phyloP scores from a whole-genome alignment of 2,113 vertebrate species.

The Syngnathoides biaculeatus region DNA sequence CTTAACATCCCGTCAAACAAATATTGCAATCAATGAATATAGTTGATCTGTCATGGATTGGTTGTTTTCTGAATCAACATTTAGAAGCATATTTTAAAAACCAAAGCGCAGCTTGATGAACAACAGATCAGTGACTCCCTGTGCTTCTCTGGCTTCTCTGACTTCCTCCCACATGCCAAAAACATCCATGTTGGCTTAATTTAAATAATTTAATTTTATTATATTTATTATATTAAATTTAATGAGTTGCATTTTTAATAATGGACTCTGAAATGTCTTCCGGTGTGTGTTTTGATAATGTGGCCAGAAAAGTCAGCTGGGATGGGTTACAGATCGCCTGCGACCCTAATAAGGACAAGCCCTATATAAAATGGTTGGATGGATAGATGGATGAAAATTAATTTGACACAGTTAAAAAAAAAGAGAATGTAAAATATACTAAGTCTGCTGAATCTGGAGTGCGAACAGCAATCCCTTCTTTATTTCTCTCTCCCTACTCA shows the following conservation, averaged over 20 bases:
- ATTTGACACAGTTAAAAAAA: not conserved
- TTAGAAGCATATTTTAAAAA: not conserved
- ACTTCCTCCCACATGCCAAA: no score
- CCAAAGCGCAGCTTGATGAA: no score
- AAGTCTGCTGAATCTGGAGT: not conserved
- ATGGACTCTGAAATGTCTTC: not conserved
- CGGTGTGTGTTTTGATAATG: not conserved
- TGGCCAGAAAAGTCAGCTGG: not conserved
- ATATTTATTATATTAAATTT: no score
- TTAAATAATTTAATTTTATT: no score
- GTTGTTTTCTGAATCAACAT: not conserved
- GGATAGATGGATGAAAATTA: not conserved
- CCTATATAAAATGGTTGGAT: not conserved
- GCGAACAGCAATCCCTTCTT: not conserved
- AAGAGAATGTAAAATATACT: not conserved
- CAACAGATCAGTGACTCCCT: no score
- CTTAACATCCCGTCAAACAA: not conserved
- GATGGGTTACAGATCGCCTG: no score
- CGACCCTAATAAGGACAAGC: no score
- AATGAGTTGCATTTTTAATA: no score
- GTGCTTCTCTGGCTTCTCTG: no score
- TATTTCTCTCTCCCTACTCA: slow-evolving; percentile 8
- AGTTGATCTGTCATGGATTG: not conserved
- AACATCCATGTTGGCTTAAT: no score
- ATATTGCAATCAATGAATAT: no score